Conservation (phyloP, 2,113 vertebrate genomes). For the Neodon shergylaensis region DNA sequence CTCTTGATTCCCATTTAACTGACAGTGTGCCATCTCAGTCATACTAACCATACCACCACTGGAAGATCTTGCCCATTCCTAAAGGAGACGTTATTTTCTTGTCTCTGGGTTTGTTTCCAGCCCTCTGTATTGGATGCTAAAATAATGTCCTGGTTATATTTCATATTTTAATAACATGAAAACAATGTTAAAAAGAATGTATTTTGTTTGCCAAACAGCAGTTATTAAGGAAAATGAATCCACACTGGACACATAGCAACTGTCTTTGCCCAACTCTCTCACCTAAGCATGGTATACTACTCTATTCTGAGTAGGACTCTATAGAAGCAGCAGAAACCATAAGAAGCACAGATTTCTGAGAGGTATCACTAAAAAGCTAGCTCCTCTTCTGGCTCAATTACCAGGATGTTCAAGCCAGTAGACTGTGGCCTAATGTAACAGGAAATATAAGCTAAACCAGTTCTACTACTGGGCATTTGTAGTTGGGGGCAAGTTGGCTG, state of each 20-base stretch:
- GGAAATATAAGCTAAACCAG: not conserved
- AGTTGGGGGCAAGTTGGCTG: not conserved
- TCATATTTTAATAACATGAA: not conserved
- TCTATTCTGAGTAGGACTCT: not conserved
- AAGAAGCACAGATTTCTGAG: not conserved
- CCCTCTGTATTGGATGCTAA: not conserved
- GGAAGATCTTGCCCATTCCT: not conserved
- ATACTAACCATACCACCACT: no score
- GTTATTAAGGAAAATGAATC: not conserved
- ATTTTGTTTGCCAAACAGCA: not conserved
- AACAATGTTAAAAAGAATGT: not conserved
- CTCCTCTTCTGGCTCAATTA: not conserved
- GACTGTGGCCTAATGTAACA: rapidly evolving
- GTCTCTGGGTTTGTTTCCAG: not conserved
- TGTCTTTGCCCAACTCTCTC: not conserved
- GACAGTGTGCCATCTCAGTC: not conserved
- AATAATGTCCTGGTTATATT: not conserved
- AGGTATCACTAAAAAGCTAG: not conserved
- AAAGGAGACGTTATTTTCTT: not conserved
- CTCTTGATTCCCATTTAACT: not conserved
- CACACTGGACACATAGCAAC: not conserved
- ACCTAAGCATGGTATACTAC: not conserved
- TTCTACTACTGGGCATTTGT: not conserved
- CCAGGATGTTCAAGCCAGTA: not conserved
- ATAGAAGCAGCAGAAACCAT: not conserved